These are phyloP conservation scores for Vanacampus margaritifer DNA, from an alignment of 2,113 vertebrate species.

Conservation along the genomic window DNA sequence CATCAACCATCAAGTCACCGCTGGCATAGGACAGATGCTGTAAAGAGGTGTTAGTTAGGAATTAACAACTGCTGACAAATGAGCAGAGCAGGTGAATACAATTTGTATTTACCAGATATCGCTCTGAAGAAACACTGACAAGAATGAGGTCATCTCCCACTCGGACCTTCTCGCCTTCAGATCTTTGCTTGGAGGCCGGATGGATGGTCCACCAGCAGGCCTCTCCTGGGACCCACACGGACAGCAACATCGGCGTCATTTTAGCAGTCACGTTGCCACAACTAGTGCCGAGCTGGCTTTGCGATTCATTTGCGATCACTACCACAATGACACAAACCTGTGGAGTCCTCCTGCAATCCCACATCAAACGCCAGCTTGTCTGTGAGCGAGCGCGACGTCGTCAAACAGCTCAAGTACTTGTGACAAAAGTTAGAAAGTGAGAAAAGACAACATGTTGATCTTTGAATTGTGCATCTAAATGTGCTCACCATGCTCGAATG, in stretches of 20 bases:
- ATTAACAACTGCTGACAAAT: neutral
- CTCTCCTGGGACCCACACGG: conserved; percentile 72
- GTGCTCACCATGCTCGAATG: conserved; percentile 87
- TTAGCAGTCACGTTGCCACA: neutral
- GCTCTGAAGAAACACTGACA: conserved; percentile 89
- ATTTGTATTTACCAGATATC: conserved; percentile 80
- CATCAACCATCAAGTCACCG: conserved; percentile 87
- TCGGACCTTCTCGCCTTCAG: conserved; percentile 90
- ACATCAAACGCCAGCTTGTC: conserved; percentile 92
- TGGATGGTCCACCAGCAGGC: conserved; percentile 95
- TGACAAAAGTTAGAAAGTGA: neutral
- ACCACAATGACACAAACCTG: conserved; percentile 67
- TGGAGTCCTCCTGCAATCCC: conserved; percentile 86
- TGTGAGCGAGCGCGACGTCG: conserved; percentile 87
- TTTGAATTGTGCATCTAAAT: neutral
- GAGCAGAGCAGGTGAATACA: neutral
- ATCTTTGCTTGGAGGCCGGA: conserved; percentile 90
- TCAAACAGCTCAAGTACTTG: conserved; percentile 89
- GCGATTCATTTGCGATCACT: too few relatives aligned
- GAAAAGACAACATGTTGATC: neutral
- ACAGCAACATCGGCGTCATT: neutral
- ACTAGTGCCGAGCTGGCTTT: neutral
- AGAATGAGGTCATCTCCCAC: conserved; percentile 92
- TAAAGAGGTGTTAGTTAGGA: neutral
- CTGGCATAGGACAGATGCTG: conserved; percentile 90